Percentiles rank a stretch among this genome's conserved stretches.
phyloP scores from a whole-genome alignment of 1,140 invertebrate genomes.

The Whitmania pigra region DNA sequence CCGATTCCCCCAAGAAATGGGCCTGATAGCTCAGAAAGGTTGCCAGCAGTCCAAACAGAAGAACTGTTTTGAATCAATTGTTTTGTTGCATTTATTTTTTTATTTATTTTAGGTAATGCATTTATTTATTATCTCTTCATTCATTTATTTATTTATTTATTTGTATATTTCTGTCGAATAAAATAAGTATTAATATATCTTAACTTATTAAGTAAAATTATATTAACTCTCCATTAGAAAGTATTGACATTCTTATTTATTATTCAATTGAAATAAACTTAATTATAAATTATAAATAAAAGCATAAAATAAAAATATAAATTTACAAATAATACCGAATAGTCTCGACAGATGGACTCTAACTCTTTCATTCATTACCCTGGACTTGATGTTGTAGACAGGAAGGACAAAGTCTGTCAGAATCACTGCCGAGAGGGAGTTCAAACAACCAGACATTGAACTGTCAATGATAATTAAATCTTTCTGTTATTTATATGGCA shows the following conservation, averaged over 20 bases:
- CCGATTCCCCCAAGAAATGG: conserved; percentile 29
- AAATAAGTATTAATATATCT: no score
- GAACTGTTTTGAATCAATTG: conserved; percentile 13
- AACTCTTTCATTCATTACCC: conserved; percentile 55
- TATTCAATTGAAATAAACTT: not conserved
- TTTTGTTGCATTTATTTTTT: no score
- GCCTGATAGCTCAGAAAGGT: conserved; percentile 33
- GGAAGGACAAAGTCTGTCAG: conserved; percentile 69
- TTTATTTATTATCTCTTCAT: no score
- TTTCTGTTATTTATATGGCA: no score
- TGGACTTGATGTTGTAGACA: conserved; percentile 42
- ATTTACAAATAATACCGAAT: conserved; percentile 27
- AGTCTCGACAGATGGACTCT: conserved; percentile 57
- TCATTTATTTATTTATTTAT: no score
- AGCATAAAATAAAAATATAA: not conserved
- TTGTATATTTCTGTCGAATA: no score
- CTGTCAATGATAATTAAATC: conserved; percentile 42
- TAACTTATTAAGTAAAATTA: not conserved
- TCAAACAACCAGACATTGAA: conserved; percentile 77
- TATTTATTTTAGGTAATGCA: no score
- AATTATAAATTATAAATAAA: not conserved
- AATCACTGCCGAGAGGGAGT: conserved; percentile 74
- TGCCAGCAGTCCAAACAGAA: conserved; percentile 32
- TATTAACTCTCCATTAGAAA: not conserved
- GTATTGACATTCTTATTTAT: not conserved